Evolutionary conservation across 2,888 invertebrate genomes (phyloP), one percentile per base, ranked within the genome.

Genomic region (Poecilus cupreus): DNA sequence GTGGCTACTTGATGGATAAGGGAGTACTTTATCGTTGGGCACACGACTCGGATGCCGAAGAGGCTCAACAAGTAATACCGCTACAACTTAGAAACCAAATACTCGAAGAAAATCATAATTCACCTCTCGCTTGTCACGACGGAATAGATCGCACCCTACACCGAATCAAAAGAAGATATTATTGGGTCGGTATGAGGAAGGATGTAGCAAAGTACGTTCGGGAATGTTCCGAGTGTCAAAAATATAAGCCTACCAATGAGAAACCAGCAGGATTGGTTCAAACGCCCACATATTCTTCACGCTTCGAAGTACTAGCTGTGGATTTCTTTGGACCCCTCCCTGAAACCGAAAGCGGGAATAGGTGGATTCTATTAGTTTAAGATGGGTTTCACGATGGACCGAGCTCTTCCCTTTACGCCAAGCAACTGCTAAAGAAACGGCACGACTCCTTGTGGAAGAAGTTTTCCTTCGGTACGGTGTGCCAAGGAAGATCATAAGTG

Each of bases 391-490:
- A 11, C 54, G 82, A 5, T 86, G 86, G 86, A 82, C 85, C 5
- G 86, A 86, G n/a, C 22, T 86, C 0, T 85, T 85, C 24, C 72
- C 85, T 0, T 70, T 86, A 0, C 8, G 16, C 1, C 64, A 75
- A 1, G 85, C 85, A 2, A 84, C 84, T 1, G 83, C 85, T 3
- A 83, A 82, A 22, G 54, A 64, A 0, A 82, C 81, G 24, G 83
- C 82, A 0, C 18, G 18, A 11, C 46, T 39, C 0, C 77, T 83
- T 68, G 46, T 88, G 0, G 82, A 87, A 20, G 87, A 88, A 78
- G 79, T 87, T 0, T 85, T 88, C n/a, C 32, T 88, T 4, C 82
- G 87, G 8, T 88, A 85, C 82, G 87, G 87, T 0, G 18, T 85
- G 2, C 86, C 86, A 0, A 37, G 88, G 0, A 70, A 86, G 10